These are phyloP conservation scores for Neotragus pygmaeus DNA, from an alignment of 2,113 vertebrate species.

Conservation along the genomic window DNA sequence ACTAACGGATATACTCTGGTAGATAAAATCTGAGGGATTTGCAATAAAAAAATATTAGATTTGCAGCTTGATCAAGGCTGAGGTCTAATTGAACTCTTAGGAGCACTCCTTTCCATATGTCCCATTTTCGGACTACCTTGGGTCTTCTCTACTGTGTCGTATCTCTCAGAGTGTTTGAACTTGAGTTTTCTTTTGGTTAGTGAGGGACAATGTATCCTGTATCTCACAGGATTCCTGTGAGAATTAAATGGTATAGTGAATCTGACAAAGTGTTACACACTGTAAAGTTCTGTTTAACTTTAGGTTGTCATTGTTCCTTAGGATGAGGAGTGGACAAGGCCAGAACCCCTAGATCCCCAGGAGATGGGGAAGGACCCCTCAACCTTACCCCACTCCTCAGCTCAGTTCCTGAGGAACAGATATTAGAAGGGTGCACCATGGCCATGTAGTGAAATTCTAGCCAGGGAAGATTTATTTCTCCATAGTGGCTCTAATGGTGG, in stretches of 20 bases:
- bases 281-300: not conserved
- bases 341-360: not conserved
- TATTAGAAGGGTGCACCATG: constrained; percentile 5
- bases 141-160: not conserved
- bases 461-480: constrained; percentile 49
- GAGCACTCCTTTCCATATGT: not conserved
- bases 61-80: not conserved
- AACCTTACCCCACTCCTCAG: not conserved
- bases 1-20: not conserved
- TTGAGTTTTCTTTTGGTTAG: constrained; percentile 29
- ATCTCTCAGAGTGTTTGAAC: constrained; percentile 6
- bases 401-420: not conserved
- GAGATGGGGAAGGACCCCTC: not conserved
- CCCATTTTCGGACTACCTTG: not conserved
- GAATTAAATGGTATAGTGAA: not conserved
- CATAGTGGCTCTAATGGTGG: constrained; percentile 24
- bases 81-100: not conserved
- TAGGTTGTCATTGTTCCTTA: not conserved
- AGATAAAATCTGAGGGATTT: not conserved
- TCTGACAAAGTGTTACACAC: constrained; percentile 3
- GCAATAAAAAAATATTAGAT: constrained; percentile 13
- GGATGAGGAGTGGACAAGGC: not conserved
- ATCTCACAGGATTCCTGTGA: not conserved
- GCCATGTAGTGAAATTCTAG: not conserved
- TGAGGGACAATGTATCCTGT: not conserved